phyloP scores from a whole-genome alignment of 2,113 vertebrate species.

The Marmota monax region DNA sequence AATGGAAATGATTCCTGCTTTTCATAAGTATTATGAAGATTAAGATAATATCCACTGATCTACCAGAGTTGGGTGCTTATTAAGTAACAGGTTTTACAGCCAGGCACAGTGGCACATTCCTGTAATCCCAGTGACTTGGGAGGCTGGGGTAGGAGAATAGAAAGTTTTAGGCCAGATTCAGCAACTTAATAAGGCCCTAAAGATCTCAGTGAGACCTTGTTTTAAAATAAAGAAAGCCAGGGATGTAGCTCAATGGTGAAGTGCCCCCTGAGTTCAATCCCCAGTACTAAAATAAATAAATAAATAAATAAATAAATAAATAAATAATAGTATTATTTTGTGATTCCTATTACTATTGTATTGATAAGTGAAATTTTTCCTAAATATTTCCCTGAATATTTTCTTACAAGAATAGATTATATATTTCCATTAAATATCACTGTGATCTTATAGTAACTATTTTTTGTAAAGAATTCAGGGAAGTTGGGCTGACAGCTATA shows the following conservation, averaged over 20 bases:
- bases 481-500: neutral
- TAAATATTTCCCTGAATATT: conserved; percentile 24
- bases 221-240: too few species aligned
- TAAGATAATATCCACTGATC: neutral
- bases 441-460: neutral
- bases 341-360: neutral
- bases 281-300: too few species aligned
- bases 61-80: neutral
- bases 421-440: neutral
- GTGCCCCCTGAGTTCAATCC: too few species aligned
- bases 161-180: too few species aligned
- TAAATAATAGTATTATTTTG: too few species aligned
- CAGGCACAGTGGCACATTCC: too few species aligned
- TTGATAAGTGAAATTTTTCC: neutral
- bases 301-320: too few species aligned
- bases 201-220: too few species aligned
- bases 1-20: neutral
- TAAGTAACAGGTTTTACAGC: neutral
- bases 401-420: neutral
- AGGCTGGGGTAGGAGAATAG: too few species aligned
- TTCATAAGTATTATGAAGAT: conserved; percentile 10
- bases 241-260: too few species aligned
- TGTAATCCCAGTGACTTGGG: too few species aligned
- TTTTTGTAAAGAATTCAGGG: neutral
- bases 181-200: too few species aligned